These are phyloP conservation scores for Embiotoca jacksoni DNA, from an alignment of 2,113 vertebrate species.

Conservation along the genomic window DNA sequence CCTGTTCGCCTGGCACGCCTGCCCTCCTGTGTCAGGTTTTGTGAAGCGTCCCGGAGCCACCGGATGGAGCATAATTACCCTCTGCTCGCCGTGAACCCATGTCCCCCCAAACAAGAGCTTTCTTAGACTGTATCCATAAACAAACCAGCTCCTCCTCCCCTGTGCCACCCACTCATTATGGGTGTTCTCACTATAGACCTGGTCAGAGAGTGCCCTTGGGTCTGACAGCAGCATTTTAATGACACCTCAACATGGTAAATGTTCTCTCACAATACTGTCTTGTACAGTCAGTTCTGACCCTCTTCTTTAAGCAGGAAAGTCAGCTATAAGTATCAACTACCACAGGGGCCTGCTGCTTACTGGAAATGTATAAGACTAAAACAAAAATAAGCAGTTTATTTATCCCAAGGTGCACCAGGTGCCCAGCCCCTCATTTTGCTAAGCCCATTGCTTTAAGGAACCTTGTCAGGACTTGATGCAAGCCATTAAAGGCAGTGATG, in stretches of 20 bases:
- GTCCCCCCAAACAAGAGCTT: slow-evolving; percentile 67
- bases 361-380: slow-evolving; percentile 52
- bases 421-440: slow-evolving; percentile 61
- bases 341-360: slow-evolving; percentile 44
- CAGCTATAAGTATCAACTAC: slow-evolving; percentile 62
- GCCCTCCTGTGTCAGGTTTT: slow-evolving; percentile 81
- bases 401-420: slow-evolving; percentile 49
- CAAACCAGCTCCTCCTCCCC: slow-evolving; percentile 62
- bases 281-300: slow-evolving; percentile 64
- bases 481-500: slow-evolving; percentile 74
- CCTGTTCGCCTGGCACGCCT: slow-evolving; percentile 81
- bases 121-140: slow-evolving; percentile 74
- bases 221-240: slow-evolving; percentile 80
- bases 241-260: slow-evolving; percentile 74
- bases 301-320: slow-evolving; percentile 61
- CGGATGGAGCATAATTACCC: slow-evolving; percentile 81
- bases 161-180: slow-evolving; percentile 73
- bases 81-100: slow-evolving; percentile 68
- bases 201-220: slow-evolving; percentile 64
- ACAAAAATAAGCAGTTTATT: slow-evolving; percentile 69
- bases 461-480: slow-evolving; percentile 75
- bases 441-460: slow-evolving; percentile 71
- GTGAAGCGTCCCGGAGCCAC: slow-evolving; percentile 71
- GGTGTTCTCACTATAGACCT: slow-evolving; percentile 60
- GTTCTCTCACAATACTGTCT: slow-evolving; percentile 70